A percentile compares a stretch with the other conserved stretches of the same genome.
These are phyloP conservation scores for Lampris megalopsis DNA, from an alignment of 2,113 vertebrate species.

Conservation along the genomic window DNA sequence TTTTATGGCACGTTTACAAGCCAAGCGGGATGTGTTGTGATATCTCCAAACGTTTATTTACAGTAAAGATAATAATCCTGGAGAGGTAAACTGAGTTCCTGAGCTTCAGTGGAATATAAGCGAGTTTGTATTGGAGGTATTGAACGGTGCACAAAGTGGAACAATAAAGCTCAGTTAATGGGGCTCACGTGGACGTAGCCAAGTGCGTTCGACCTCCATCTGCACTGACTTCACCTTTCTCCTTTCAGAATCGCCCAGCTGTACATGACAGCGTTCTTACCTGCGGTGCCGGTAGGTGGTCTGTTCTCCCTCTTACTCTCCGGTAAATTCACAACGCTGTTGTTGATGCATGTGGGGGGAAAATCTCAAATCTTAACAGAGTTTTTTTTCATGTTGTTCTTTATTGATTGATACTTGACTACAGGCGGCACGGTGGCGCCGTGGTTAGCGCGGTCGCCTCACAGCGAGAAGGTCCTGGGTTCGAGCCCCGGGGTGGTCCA, in stretches of 20 bases:
- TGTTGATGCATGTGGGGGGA: not conserved
- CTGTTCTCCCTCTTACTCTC: not conserved
- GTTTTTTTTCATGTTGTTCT: too few relatives aligned
- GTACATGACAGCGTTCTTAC: slow-evolving; percentile 90
- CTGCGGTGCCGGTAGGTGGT: slow-evolving; percentile 92
- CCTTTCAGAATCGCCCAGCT: slow-evolving; percentile 89
- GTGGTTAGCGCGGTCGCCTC: too few relatives aligned
- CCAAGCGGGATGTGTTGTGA: not conserved
- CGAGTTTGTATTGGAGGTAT: not conserved
- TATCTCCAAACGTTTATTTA: not conserved
- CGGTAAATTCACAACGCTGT: not conserved
- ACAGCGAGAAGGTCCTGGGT: too few relatives aligned
- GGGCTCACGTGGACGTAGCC: too few relatives aligned
- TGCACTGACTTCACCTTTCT: slow-evolving; percentile 14
- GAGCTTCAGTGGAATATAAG: not conserved
- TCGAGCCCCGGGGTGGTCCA: too few relatives aligned
- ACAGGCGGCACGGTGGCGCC: too few relatives aligned
- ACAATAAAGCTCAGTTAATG: not conserved
- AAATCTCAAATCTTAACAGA: not conserved
- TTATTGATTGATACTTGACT: too few relatives aligned
- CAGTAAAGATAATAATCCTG: not conserved
- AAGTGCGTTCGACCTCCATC: too few relatives aligned
- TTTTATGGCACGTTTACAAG: slow-evolving; percentile 6
- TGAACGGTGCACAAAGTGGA: not conserved
- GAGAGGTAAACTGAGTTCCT: not conserved